Conservation (phyloP, 23 tunicate species). For the Botrylloides violaceus region DNA sequence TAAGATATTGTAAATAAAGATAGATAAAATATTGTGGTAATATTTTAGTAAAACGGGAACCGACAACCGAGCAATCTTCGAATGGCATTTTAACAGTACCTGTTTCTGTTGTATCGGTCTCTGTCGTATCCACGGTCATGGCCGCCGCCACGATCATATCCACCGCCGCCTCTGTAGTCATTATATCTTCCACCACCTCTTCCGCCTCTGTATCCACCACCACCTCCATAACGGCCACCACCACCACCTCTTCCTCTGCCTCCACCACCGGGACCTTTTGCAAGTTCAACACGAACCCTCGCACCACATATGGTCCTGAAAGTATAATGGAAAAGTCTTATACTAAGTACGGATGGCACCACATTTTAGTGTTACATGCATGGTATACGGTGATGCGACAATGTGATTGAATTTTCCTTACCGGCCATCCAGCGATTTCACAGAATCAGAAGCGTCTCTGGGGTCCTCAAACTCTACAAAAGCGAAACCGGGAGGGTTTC, state of each 20-base stretch:
- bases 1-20: neutral
- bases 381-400: neutral
- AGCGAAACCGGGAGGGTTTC: constrained; percentile 24
- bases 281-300: constrained; percentile 18
- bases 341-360: neutral
- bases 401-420: neutral
- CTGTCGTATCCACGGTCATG: neutral
- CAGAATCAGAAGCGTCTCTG: constrained; percentile 10
- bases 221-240: constrained; percentile 14
- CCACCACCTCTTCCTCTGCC: constrained; percentile 15
- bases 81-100: no score
- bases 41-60: no score
- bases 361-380: neutral
- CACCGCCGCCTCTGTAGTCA: neutral
- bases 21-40: neutral
- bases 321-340: neutral
- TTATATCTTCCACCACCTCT: constrained; percentile 17
- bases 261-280: constrained; percentile 10
- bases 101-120: neutral
- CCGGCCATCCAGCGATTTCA: constrained; percentile 1
- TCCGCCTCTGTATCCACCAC: constrained; percentile 7
- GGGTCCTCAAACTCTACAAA: constrained; percentile 18
- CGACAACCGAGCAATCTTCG: no score
- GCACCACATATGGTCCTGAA: constrained; percentile 22
- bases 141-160: neutral